Evolutionary conservation across 2,797 vertebrate genomes (phyloP).

Genomic region (Semaprochilodus insignis): DNA sequence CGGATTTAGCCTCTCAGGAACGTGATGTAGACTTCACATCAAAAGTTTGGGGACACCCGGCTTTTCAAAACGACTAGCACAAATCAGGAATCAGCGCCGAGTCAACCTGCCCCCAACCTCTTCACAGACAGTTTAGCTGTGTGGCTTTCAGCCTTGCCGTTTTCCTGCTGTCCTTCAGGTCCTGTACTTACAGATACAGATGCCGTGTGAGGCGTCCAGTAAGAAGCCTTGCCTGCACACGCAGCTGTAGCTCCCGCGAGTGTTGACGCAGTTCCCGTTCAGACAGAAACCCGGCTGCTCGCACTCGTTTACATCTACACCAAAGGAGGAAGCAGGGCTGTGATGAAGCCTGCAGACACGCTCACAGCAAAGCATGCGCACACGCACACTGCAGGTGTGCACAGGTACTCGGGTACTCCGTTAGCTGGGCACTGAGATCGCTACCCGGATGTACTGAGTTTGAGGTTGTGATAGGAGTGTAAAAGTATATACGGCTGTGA

Average conservation of each 20-base stretch:
- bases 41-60: too few relatives aligned
- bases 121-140: neutral
- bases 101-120: too few relatives aligned
- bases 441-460: too few relatives aligned
- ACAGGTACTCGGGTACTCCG: too few relatives aligned
- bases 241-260: slow-evolving; percentile 92
- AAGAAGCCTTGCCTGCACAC: slow-evolving; percentile 89
- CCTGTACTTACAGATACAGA: slow-evolving; percentile 93
- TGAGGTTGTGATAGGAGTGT: too few relatives aligned
- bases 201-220: slow-evolving; percentile 90
- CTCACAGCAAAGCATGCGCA: neutral
- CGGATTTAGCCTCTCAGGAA: too few relatives aligned
- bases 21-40: too few relatives aligned
- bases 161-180: slow-evolving; percentile 24
- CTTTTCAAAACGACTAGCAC: too few relatives aligned
- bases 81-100: too few relatives aligned
- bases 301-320: slow-evolving; percentile 95
- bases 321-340: slow-evolving; percentile 51
- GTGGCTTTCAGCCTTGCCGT: slow-evolving; percentile 7
- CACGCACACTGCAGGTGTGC: neutral
- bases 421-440: too few relatives aligned
- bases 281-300: slow-evolving; percentile 87
- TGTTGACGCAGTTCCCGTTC: slow-evolving; percentile 92
- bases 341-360: slow-evolving; percentile 23
- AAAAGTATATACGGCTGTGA: too few relatives aligned